A percentile compares a stretch with the other conserved stretches of the same genome.
These are phyloP conservation scores for Epizoanthus scotinus DNA, from an alignment of 92 coral and sea anemone genomes.

Conservation along the genomic window DNA sequence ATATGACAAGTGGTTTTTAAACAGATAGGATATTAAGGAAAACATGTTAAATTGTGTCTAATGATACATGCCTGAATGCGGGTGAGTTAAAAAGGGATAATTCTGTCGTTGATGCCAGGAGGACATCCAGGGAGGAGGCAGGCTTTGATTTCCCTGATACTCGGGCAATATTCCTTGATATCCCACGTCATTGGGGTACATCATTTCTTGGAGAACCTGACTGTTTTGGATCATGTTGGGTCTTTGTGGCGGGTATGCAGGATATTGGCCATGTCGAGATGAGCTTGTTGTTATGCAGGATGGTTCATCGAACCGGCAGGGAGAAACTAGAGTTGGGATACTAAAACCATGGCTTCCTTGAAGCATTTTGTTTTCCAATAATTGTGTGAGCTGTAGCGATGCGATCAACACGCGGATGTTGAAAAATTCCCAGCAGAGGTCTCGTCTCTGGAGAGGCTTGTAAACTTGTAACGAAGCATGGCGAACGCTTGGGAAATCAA, in stretches of 20 bases:
- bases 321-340: slow-evolving; percentile 81
- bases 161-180: slow-evolving; percentile 79
- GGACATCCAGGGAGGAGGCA: slow-evolving; percentile 63
- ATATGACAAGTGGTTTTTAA: background rate
- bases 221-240: slow-evolving; percentile 72
- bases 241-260: slow-evolving; percentile 64
- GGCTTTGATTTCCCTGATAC: slow-evolving; percentile 62
- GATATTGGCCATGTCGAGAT: slow-evolving; percentile 66
- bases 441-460: slow-evolving; percentile 28
- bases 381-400: background rate
- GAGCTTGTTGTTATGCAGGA: slow-evolving; percentile 66
- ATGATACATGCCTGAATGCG: slow-evolving; percentile 68
- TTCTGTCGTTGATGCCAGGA: slow-evolving; percentile 79
- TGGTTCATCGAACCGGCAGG: slow-evolving; percentile 76
- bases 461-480: slow-evolving; percentile 17
- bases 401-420: background rate
- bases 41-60: background rate
- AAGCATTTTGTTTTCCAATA: slow-evolving; percentile 46
- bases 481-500: slow-evolving; percentile 28
- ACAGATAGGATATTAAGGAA: slow-evolving; percentile 2
- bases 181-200: slow-evolving; percentile 76
- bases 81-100: slow-evolving; percentile 75
- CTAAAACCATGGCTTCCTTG: slow-evolving; percentile 79
- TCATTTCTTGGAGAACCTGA: slow-evolving; percentile 78
- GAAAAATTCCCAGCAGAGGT: slow-evolving; percentile 25